Base-by-base conservation (phyloP, 2,113 vertebrate genomes). In the Pseudorasbora parva region DNA sequence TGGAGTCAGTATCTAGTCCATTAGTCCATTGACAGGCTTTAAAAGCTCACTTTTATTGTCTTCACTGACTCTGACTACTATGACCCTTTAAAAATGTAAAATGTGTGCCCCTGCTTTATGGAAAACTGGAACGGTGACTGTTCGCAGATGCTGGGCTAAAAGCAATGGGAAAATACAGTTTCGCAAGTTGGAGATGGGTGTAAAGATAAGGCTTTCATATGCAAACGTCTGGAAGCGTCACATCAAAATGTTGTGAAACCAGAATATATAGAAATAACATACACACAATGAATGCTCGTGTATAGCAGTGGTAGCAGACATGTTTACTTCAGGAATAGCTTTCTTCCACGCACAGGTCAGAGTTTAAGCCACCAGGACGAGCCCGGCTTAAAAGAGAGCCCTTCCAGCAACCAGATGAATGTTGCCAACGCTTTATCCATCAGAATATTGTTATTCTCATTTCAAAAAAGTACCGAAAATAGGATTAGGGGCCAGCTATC, bases 401-500 rank as follows among this genome's bases (percentile, higher is more conserved):
- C 85, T 82, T 82, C 81, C 85, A 88, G 68, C 81, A 84, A 83
- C 0, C 10, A 90, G 78, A 56, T 73, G 72, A 33, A 41, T 51
- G 41, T 41, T 25, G 72, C 30, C 62, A 51, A 5, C 12, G 47
- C 60, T 82, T 66, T 91, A 92, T 91, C 71, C 75, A 89, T 64
- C 83, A 25, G 83, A 51, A 82, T 87, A 79, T 82, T 87, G 76
- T 79, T 56, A 76, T 73, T 83, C 84, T 86, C 64, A 69, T 83
- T 85, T 87, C 79, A 76, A 89, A 81, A 86, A 89, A 85, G 71
- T 87, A 81, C 84, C 71, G 74, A 66, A 78, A 81, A 72, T 74
- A 75, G 76, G 80, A 88, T 92, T 91, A 91, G 72, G 90, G 88
- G 54, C 87, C 84, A 84, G 43, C 82, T 87, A 89, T 93, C 80